Percentiles rank a stretch among this genome's conserved stretches.
These are phyloP conservation scores for Anthoscopus minutus DNA, from an alignment of 2,113 vertebrate genomes.

Conservation along the genomic window DNA sequence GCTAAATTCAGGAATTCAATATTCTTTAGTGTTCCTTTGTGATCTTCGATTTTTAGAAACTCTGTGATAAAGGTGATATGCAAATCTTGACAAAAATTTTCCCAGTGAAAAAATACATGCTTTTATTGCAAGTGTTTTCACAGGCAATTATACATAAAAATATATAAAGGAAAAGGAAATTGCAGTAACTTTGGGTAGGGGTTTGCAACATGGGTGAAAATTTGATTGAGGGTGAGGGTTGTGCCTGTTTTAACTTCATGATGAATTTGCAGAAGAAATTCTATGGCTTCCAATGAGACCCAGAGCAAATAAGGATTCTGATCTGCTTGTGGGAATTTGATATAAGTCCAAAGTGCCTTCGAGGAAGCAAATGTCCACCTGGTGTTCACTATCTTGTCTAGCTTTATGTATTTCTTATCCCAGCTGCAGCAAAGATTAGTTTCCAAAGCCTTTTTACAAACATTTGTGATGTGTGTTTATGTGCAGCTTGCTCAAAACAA, in stretches of 20 bases:
- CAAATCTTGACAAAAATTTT: neutral
- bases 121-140: neutral
- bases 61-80: neutral
- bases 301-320: neutral
- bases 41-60: neutral
- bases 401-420: neutral
- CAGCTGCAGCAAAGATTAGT: neutral
- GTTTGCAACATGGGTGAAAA: neutral
- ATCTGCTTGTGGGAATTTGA: neutral
- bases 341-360: neutral
- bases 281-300: neutral
- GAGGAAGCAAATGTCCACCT: neutral
- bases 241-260: neutral
- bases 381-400: neutral
- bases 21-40: neutral
- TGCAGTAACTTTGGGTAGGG: neutral
- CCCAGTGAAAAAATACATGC: neutral
- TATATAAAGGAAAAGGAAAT: neutral
- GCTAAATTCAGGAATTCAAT: neutral
- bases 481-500: neutral
- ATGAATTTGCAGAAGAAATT: neutral
- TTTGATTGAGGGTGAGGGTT: rapidly evolving
- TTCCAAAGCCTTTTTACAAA: neutral
- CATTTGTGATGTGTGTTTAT: neutral
- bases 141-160: neutral